phyloP scores from a whole-genome alignment of 2,888 invertebrate genomes.

The Torymus aiolomorphi region DNA sequence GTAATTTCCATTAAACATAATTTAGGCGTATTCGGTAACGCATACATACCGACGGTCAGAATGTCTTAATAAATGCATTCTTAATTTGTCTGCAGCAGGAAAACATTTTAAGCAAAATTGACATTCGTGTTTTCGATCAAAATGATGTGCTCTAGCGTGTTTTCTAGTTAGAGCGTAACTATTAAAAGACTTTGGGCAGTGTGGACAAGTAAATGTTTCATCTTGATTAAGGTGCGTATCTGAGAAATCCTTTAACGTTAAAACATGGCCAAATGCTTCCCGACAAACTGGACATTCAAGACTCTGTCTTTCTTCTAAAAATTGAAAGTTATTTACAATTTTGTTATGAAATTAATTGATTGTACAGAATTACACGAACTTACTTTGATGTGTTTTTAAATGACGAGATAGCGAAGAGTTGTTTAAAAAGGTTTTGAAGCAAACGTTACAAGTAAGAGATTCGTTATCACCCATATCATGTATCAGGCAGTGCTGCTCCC shows the following conservation, averaged over 20 bases:
- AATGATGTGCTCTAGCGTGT: conserved; percentile 85
- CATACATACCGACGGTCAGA: conserved; percentile 74
- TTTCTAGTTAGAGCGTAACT: conserved; percentile 84
- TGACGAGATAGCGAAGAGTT: conserved; percentile 85
- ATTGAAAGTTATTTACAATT: conserved; percentile 14
- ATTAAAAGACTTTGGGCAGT: conserved; percentile 80
- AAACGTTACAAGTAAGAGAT: conserved; percentile 82
- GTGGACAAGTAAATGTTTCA: conserved; percentile 83
- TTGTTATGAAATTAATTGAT: conserved; percentile 1
- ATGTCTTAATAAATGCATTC: conserved; percentile 81
- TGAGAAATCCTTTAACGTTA: conserved; percentile 82
- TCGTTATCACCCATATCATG: conserved; percentile 84
- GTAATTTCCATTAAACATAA: too few relatives aligned
- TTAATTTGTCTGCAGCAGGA: conserved; percentile 83
- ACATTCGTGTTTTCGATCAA: conserved; percentile 82
- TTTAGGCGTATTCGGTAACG: too few relatives aligned
- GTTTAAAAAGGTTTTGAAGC: conserved; percentile 83
- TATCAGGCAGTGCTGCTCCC: conserved; percentile 81
- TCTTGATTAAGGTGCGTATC: conserved; percentile 79
- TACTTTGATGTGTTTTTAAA: conserved; percentile 81
- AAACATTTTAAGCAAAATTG: conserved; percentile 83
- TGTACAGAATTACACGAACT: conserved; percentile 52
- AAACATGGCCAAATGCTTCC: conserved; percentile 81
- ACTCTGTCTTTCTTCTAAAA: conserved; percentile 78
- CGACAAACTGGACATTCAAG: conserved; percentile 87